These are phyloP conservation scores for Drosophila novamexicana DNA, from an alignment of 1,140 invertebrate species.

Conservation along the genomic window DNA sequence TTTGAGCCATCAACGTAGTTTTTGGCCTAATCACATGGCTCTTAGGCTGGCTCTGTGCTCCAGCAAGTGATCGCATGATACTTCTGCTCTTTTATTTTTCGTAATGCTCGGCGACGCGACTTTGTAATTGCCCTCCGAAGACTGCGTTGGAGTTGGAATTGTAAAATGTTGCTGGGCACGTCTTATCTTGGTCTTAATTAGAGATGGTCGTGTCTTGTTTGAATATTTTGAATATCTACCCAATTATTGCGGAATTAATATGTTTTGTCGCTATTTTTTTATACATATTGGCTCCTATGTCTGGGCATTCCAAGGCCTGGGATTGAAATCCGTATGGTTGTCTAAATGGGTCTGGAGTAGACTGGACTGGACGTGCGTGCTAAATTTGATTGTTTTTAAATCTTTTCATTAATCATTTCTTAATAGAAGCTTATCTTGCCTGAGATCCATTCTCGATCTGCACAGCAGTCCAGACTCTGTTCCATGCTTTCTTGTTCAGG, in stretches of 20 bases:
- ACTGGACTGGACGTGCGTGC: too few relatives aligned
- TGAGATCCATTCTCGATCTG: too few relatives aligned
- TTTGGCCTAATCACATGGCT: conserved; percentile 46
- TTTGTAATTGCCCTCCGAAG: conserved; percentile 36
- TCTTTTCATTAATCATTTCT: too few relatives aligned
- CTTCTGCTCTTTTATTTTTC: conserved; percentile 41
- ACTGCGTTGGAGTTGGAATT: conserved; percentile 25
- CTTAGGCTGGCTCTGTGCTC: conserved; percentile 12
- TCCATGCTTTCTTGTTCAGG: too few relatives aligned
- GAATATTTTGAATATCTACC: not conserved
- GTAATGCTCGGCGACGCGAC: conserved; percentile 22
- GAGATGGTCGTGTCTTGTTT: conserved; percentile 5
- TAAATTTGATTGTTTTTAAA: too few relatives aligned
- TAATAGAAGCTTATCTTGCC: too few relatives aligned
- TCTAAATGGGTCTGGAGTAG: too few relatives aligned
- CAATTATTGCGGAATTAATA: not conserved
- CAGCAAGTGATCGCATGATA: conserved; percentile 37
- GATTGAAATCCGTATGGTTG: too few relatives aligned
- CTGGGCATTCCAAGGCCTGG: too few relatives aligned
- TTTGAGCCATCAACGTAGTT: not conserved
- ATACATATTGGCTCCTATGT: too few relatives aligned
- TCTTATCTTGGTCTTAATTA: not conserved
- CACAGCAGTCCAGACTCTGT: too few relatives aligned
- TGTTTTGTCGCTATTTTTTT: too few relatives aligned
- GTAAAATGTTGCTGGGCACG: not conserved